Evolutionary conservation across 2,113 vertebrate species (phyloP), one percentile per base, ranked within the genome.

Genomic region (Serilophus lunatus): DNA sequence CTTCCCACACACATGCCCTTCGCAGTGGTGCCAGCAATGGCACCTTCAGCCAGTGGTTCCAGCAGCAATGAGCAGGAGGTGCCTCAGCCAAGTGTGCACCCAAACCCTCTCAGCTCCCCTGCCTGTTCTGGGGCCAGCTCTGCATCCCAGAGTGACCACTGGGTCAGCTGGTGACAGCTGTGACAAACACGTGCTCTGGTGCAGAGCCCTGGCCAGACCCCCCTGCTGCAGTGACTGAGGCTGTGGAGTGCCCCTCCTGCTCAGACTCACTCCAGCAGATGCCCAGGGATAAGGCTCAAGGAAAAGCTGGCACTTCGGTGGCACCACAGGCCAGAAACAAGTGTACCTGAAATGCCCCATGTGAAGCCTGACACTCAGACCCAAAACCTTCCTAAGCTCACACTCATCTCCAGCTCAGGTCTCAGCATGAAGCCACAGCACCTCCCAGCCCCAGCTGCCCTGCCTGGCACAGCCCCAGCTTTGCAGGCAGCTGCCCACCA

Each of bases 11-110:
- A 4, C 0, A 1, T 2, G 26, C 24, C 42, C 35, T 54, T 26
- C 2, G 2, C 2, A 7, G 45, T 2, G 2, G 1, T 36, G 70
- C 29, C 57, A 35, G 45, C 0, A 1, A 66, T 2, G 19, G 36
- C 36, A 53, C 42, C 33, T 25, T 19, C 24, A 64, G 26, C 33
- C 63, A 61, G 44, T 0, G 0, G 61, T 47, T 65, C 51, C 8
- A 23, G 28, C 42, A 88, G 61, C n/a, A n/a, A n/a, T 1, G 7
- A 61, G 61, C 56, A 31, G 47, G 35, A 70, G 47, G 35, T 68
- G 78, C 29, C 64, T 45, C 74, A 42, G 47, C 44, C 54, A 70
- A 61, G 82, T 74, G 38, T 85, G 83, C 23, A 13, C 17, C 35
- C 45, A 64, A 72, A 44, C 3, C 31, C 60, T 26, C 63, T 31